A percentile compares a stretch with the other conserved stretches of the same genome.
These are phyloP conservation scores for Pseudomyrmex concolor DNA, from an alignment of 1,140 invertebrate species.

Conservation along the genomic window DNA sequence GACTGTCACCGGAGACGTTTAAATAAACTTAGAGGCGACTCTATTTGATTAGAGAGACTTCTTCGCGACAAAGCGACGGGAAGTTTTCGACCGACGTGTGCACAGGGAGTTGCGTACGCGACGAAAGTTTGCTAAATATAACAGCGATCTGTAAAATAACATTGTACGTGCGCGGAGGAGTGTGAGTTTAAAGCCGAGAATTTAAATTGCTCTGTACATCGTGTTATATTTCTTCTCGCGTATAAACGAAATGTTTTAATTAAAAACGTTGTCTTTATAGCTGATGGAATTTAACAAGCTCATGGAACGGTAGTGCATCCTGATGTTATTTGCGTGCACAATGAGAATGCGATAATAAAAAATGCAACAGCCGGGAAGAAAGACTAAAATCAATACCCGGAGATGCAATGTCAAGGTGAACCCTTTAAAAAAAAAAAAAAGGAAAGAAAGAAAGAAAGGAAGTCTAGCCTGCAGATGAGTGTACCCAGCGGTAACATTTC, in stretches of 20 bases:
- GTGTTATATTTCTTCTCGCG: too few species aligned
- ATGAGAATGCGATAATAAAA: conserved; percentile 17
- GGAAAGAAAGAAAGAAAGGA: too few species aligned
- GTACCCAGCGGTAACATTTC: conserved; percentile 67
- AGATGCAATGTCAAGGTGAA: conserved; percentile 51
- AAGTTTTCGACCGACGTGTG: conserved; percentile 13
- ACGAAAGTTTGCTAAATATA: conserved; percentile 33
- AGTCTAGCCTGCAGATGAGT: conserved; percentile 35
- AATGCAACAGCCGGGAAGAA: conserved; percentile 16
- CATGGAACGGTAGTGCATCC: background rate
- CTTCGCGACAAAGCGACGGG: conserved; percentile 10
- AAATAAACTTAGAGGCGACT: conserved; percentile 49
- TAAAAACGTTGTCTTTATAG: background rate
- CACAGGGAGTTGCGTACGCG: conserved; percentile 20
- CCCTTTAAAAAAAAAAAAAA: background rate
- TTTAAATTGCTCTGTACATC: too few species aligned
- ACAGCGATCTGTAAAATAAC: background rate
- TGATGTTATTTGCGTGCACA: too few species aligned
- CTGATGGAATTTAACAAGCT: background rate
- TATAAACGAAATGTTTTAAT: too few species aligned
- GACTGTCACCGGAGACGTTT: conserved; percentile 54
- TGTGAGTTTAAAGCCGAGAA: too few species aligned
- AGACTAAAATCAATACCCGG: conserved; percentile 37
- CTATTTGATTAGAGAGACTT: conserved; percentile 44
- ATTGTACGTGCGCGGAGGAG: too few species aligned